phyloP scores from a whole-genome alignment of 2,797 vertebrate species.

The Fratercula arctica region DNA sequence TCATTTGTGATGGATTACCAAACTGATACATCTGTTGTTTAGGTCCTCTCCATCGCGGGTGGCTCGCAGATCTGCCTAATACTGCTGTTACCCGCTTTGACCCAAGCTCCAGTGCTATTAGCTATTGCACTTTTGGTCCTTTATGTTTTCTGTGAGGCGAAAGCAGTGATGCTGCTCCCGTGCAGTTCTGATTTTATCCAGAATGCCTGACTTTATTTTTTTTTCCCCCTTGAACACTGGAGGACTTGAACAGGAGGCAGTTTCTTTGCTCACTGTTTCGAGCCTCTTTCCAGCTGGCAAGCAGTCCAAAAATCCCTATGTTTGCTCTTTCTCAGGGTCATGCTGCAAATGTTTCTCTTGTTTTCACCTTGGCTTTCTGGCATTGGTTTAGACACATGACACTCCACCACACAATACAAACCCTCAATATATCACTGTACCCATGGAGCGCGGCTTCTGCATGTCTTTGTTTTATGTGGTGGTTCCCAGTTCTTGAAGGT shows the following conservation, averaged over 20 bases:
- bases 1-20: neutral
- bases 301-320: conserved; percentile 18
- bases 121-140: neutral
- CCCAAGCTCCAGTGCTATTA: neutral
- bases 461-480: neutral
- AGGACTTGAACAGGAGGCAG: conserved; percentile 38
- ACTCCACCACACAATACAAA: neutral
- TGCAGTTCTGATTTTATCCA: neutral
- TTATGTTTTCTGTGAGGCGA: neutral
- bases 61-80: neutral
- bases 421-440: neutral
- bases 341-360: conserved; percentile 52
- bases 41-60: neutral
- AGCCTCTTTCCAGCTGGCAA: conserved; percentile 52
- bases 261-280: conserved; percentile 14
- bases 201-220: neutral
- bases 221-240: neutral
- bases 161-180: neutral
- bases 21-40: neutral
- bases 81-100: neutral
- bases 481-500: neutral
- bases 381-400: neutral
- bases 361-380: conserved; percentile 58
- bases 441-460: neutral
- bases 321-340: conserved; percentile 65